These are phyloP conservation scores for Agrypnia vestita DNA, from an alignment of 1,140 invertebrate genomes.

Conservation along the genomic window DNA sequence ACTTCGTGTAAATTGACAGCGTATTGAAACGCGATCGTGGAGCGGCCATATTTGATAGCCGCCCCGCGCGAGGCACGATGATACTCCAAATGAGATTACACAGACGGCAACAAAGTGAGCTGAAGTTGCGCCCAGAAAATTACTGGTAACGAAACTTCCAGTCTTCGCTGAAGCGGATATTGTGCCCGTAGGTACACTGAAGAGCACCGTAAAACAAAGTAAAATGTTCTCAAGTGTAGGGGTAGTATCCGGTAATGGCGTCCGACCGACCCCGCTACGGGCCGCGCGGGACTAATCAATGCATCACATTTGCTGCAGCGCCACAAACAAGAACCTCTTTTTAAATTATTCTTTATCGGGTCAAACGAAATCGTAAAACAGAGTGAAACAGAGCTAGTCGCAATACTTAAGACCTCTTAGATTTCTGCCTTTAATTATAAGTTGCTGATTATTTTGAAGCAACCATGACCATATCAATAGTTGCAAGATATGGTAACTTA, in stretches of 20 bases:
- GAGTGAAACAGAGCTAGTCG: neutral
- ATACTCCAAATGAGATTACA: constrained; percentile 28
- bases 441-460: too few relatives aligned
- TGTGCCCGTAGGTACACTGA: neutral
- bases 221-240: neutral
- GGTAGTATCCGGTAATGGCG: too few relatives aligned
- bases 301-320: too few relatives aligned
- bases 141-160: constrained; percentile 1
- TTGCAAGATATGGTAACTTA: too few relatives aligned
- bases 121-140: constrained; percentile 3
- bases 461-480: too few relatives aligned
- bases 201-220: constrained; percentile 11
- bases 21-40: constrained; percentile 4
- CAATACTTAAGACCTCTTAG: neutral
- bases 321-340: neutral
- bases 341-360: neutral
- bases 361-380: neutral
- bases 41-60: neutral
- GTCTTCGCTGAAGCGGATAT: neutral
- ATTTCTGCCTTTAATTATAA: too few relatives aligned
- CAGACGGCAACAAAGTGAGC: constrained; percentile 18
- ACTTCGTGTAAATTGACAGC: neutral
- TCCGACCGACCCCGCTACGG: too few relatives aligned
- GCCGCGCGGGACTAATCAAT: too few relatives aligned
- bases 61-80: neutral